Percentiles rank a stretch among this genome's conserved stretches.
These are phyloP conservation scores for Triplophysa tibetana DNA, from an alignment of 2,113 vertebrate species.

Conservation along the genomic window DNA sequence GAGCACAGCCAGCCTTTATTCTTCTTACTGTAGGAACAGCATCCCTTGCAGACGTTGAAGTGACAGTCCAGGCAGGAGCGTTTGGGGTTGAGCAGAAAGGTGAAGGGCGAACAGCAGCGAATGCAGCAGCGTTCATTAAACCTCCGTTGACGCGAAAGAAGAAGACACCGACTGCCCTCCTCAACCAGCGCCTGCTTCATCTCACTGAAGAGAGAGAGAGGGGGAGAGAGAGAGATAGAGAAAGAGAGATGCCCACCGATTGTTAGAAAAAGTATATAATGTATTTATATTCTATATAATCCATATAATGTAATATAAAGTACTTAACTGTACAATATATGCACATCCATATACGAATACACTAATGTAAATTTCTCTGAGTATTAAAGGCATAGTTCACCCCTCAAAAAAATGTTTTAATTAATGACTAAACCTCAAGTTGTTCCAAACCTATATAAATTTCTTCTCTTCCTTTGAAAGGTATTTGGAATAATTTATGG, in stretches of 20 bases:
- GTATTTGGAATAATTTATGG: too few species aligned
- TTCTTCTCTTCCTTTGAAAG: too few species aligned
- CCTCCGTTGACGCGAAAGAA: constrained; percentile 86
- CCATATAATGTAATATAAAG: constrained; percentile 1
- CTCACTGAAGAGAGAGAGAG: constrained; percentile 74
- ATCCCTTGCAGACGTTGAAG: constrained; percentile 91
- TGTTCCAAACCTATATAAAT: too few species aligned
- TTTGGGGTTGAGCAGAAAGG: constrained; percentile 89
- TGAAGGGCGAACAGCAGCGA: constrained; percentile 91
- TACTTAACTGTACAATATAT: background rate
- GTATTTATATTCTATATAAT: too few species aligned
- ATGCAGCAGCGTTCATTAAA: constrained; percentile 95
- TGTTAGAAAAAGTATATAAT: too few species aligned
- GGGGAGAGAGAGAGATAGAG: background rate
- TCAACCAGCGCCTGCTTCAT: constrained; percentile 90
- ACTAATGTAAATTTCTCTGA: background rate
- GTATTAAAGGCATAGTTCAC: background rate
- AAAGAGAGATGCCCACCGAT: background rate
- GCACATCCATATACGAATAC: background rate
- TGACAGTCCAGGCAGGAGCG: constrained; percentile 83
- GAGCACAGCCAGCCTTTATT: constrained; percentile 88
- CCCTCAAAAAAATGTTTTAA: too few species aligned
- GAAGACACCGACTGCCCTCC: constrained; percentile 87
- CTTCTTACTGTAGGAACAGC: constrained; percentile 82
- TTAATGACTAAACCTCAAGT: too few species aligned